Evolutionary conservation across 2,113 vertebrate species (phyloP).

Genomic region (Cyanocitta stelleri): DNA sequence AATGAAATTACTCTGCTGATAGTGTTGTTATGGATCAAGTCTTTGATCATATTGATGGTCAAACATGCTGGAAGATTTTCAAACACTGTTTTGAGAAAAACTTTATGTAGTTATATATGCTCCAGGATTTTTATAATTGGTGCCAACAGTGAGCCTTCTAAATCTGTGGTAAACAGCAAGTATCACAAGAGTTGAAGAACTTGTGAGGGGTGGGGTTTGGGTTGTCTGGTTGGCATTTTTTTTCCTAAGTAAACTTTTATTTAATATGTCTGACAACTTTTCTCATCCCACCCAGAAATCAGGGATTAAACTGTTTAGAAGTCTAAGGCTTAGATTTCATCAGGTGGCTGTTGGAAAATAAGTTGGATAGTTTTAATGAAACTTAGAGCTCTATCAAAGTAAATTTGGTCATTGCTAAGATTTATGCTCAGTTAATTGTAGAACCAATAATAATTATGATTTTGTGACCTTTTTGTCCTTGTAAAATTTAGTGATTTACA

Average conservation of each 20-base stretch:
- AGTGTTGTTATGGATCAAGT: not conserved
- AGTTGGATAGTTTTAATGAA: not conserved
- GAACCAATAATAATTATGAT: not conserved
- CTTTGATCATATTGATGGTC: not conserved
- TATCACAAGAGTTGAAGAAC: not conserved
- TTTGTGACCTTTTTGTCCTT: conserved; percentile 4
- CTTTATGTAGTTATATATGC: not conserved
- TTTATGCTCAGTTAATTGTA: not conserved
- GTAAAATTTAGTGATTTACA: conserved; percentile 16
- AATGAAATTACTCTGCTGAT: not conserved
- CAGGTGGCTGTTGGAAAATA: not conserved
- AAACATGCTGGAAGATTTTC: not conserved
- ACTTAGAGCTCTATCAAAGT: not conserved
- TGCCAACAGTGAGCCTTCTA: not conserved
- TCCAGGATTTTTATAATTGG: not conserved
- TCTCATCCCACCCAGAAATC: not conserved
- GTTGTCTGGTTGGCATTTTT: not conserved
- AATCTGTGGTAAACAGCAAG: not conserved
- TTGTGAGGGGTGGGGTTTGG: not conserved
- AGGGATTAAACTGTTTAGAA: not conserved
- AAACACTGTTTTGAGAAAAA: not conserved
- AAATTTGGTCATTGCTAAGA: not conserved
- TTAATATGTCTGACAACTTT: not conserved
- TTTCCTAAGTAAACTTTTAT: not conserved
- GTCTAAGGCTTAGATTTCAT: not conserved